phyloP scores from a whole-genome alignment of 2,113 vertebrate species.

The Corythornis vintsioides region DNA sequence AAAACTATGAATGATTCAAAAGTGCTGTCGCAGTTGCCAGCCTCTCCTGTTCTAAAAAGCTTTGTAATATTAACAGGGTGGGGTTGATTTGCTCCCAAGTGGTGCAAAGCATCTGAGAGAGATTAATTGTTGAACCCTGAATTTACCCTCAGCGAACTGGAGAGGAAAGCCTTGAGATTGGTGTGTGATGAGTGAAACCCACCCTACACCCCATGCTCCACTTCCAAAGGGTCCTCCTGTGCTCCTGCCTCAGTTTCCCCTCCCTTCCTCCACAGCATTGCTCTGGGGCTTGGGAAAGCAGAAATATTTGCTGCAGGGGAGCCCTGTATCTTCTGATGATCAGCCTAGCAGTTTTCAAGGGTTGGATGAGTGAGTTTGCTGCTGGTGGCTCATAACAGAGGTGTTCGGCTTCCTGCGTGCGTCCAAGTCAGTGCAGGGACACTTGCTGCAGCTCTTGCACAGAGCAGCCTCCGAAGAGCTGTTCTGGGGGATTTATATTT shows the following conservation, averaged over 20 bases:
- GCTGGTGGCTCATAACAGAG: background rate
- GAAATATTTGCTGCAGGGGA: background rate
- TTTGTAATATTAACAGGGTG: background rate
- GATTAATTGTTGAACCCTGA: background rate
- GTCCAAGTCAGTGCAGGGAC: background rate
- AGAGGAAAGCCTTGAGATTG: background rate
- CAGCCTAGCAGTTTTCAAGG: background rate
- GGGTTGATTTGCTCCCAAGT: background rate
- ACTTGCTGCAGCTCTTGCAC: background rate
- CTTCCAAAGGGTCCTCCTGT: background rate
- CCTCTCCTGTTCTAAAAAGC: background rate
- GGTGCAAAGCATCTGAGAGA: background rate
- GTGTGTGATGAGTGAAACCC: background rate
- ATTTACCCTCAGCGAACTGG: background rate
- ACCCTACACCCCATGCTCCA: accelerated
- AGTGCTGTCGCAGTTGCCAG: background rate
- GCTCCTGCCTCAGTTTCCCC: conserved; percentile 17
- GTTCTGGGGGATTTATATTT: background rate
- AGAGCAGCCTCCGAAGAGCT: background rate
- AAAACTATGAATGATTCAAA: conserved; percentile 56
- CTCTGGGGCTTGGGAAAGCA: background rate
- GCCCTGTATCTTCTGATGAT: background rate
- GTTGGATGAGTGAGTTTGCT: background rate
- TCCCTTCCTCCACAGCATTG: accelerated
- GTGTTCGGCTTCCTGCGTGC: background rate